Base-by-base conservation (phyloP, 2,888 invertebrate species). In the Lottia scabra region DNA sequence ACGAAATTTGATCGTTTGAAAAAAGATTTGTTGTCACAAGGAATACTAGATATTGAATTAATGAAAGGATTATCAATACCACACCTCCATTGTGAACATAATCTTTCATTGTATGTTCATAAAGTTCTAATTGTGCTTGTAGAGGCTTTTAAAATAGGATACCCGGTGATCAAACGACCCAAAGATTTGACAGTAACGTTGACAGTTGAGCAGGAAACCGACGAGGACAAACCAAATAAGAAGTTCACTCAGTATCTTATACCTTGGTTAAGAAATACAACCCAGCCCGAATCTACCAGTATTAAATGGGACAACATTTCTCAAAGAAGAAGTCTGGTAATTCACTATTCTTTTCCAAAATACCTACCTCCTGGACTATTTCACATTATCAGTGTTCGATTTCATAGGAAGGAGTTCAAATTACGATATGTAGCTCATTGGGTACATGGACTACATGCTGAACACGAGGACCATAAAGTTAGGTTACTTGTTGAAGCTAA, bases 301-400 rank as follows among this genome's bases (percentile, higher is more conserved):
- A 79, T 80, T 30, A 71, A 79, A 67, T 86, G 83, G 81, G 75
- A 75, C 26, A 72, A 70, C 1, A 75, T 80, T 5, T 65, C 66
- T 4, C 75, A 77, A 5, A 81, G 80, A 46, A 76, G 81, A 27
- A 75, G 78, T 26, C 69, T 87, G 38, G 83, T 78, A 1, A 81
- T 82, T 5, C 72, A 81, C 2, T 83, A 82, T 75, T 79, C 80
- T 19, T 88, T 88, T 70, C 87, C 87, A 0, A 80, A 78, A 64
- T 87, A 85, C 71, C 78, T 85, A 74, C 88, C 87, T 0, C 86
- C 87, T 0, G 88, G 88, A 1, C 70, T 88, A 56, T 87, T 88
- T 72, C 86, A 87, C 72, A 78, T 82, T 56, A 69, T 87, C 30
- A 79, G 80, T 46, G 84, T 85, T 13, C 81, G 85, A 13, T 81